Conservation (phyloP, 2,113 vertebrate genomes). For the Thymallus thymallus region DNA sequence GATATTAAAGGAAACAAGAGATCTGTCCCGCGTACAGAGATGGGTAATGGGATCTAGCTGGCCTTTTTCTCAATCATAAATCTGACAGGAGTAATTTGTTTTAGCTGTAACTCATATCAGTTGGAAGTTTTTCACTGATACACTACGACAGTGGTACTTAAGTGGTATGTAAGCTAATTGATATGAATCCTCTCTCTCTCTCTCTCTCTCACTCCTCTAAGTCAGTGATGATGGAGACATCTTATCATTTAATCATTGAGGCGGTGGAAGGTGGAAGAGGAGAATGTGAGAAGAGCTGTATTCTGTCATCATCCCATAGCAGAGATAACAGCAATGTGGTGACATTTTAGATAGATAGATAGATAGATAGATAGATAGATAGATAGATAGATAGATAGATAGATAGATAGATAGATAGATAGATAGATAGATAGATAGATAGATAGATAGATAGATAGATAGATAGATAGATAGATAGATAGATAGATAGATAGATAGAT, state of each 20-base stretch:
- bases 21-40: slow-evolving; percentile 22
- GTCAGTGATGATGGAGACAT: slow-evolving; percentile 17
- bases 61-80: slow-evolving; percentile 1
- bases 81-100: background rate
- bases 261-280: slow-evolving; percentile 4
- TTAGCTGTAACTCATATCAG: background rate
- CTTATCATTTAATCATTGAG: slow-evolving; percentile 19
- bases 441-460: no score
- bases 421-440: no score
- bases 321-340: background rate
- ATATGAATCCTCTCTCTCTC: background rate
- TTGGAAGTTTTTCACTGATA: slow-evolving; percentile 7
- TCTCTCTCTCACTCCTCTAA: slow-evolving; percentile 26
- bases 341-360: no score
- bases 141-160: background rate
- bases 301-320: slow-evolving; percentile 36
- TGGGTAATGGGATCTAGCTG: background rate
- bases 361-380: no score
- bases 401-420: no score
- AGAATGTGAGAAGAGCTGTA: slow-evolving; percentile 12
- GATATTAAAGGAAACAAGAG: background rate
- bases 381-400: no score
- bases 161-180: slow-evolving; percentile 2
- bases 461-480: no score
- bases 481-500: no score